phyloP scores from a whole-genome alignment of 2,113 vertebrate genomes.

The Sminthopsis crassicaudata region DNA sequence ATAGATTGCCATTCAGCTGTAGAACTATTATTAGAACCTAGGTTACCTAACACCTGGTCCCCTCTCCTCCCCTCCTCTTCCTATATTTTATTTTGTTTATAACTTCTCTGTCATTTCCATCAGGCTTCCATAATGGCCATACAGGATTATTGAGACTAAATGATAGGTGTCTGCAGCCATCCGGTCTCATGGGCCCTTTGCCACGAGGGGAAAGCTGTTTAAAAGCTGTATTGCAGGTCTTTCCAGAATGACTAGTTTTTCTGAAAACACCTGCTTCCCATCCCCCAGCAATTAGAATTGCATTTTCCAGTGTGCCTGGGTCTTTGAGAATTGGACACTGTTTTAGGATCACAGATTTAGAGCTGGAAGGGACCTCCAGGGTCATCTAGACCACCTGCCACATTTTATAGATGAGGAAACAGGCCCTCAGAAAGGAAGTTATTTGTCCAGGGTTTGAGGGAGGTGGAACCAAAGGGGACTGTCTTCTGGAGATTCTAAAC shows the following conservation, averaged over 20 bases:
- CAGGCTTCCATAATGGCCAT: background rate
- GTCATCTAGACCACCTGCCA: background rate
- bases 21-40: background rate
- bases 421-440: background rate
- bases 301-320: background rate
- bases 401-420: background rate
- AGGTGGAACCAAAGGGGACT: background rate
- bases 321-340: background rate
- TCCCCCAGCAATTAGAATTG: conserved; percentile 47
- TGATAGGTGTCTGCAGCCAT: conserved; percentile 26
- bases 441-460: background rate
- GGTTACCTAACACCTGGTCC: background rate
- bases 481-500: background rate
- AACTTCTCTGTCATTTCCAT: background rate
- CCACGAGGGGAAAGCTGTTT: conserved; percentile 50
- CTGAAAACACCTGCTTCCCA: conserved; percentile 55
- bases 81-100: background rate
- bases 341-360: background rate
- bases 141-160: conserved; percentile 1
- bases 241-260: conserved; percentile 65
- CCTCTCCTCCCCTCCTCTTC: background rate
- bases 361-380: background rate
- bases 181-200: background rate
- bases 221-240: conserved; percentile 63
- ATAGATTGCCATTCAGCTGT: background rate